These are phyloP conservation scores for Sphinx pinastri DNA, from an alignment of 2,888 invertebrate species.

Conservation along the genomic window DNA sequence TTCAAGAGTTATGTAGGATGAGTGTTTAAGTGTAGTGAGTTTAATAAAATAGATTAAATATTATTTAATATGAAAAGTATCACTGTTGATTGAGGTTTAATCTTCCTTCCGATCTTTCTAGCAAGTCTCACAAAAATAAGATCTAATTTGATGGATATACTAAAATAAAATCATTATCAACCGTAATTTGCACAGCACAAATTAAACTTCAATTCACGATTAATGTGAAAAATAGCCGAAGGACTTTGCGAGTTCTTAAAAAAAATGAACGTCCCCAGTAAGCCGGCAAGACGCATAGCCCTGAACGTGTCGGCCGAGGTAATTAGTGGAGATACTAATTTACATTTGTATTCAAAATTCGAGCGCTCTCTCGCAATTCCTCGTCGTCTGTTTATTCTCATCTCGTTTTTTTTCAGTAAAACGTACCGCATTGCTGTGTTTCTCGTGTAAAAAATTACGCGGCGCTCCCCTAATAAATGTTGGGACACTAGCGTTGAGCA, in stretches of 20 bases:
- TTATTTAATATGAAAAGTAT: too few relatives aligned
- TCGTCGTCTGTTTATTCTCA: slow-evolving; percentile 83
- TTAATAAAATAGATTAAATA: neutral
- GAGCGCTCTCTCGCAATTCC: slow-evolving; percentile 81
- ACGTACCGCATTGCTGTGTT: slow-evolving; percentile 82
- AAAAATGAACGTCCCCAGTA: slow-evolving; percentile 74
- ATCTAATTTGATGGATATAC: too few relatives aligned
- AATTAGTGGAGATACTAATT: slow-evolving; percentile 85
- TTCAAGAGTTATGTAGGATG: too few relatives aligned
- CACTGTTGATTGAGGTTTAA: too few relatives aligned
- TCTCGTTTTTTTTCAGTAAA: slow-evolving; percentile 70
- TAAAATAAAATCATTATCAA: neutral
- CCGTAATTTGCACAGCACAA: slow-evolving; percentile 23
- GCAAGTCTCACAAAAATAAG: too few relatives aligned
- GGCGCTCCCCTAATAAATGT: slow-evolving; percentile 74
- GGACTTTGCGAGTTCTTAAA: slow-evolving; percentile 68
- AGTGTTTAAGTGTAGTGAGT: too few relatives aligned
- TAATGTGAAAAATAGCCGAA: slow-evolving; percentile 72
- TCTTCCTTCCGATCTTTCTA: too few relatives aligned
- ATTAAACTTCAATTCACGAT: slow-evolving; percentile 57
- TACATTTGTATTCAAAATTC: slow-evolving; percentile 86
- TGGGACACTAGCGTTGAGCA: slow-evolving; percentile 55
- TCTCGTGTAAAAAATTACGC: slow-evolving; percentile 81
- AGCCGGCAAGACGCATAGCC: slow-evolving; percentile 82
- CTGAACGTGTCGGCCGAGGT: slow-evolving; percentile 78